Evolutionary conservation across 1,140 invertebrate genomes (phyloP), one percentile per base, ranked within the genome.

Genomic region (Palaemon carinicauda): DNA sequence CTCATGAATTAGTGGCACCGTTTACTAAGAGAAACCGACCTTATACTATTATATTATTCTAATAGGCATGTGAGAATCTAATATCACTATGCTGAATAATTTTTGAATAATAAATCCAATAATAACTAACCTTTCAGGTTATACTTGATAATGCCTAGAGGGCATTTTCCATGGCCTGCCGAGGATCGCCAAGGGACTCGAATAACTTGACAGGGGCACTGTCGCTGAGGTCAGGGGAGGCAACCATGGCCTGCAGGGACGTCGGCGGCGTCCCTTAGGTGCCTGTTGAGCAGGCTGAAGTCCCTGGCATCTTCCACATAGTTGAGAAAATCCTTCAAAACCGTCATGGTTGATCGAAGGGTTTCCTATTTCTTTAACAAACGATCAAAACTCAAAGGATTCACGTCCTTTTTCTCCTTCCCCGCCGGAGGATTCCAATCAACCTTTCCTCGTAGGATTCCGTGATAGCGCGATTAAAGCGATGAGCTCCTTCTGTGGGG

Each of bases 291-390:
- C 24, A n/a, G 21, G 53, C 21, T 80, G 51, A 50, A 69, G 33
- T 86, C 78, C 51, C 84, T 56, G 3, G 75, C 77, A 14, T 71
- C 54, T 52, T 86, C 77, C 14, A 86, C 84, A 41, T 80, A 52
- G 77, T 80, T 86, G 29, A 80, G 84, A 29, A 80, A 86, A 75
- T 86, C 84, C 77, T 78, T 51, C 27, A 86, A 80, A 12, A 86
- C 84, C 5, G 84, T 86, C 84, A 86, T 86, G 77, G 19, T 86
- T 14, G 9, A 0, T 27, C 24, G n/a, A 69, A 69, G 65, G 65
- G 12, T 41, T 41, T 41, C 12, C 7, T 41, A 0, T 3, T 41
- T n/a, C n/a, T n/a, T n/a, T n/a, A n/a, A n/a, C n/a, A n/a, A n/a
- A n/a, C n/a, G n/a, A n/a, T n/a, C n/a, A n/a, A n/a, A n/a, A n/a